Conservation (phyloP, 2,797 vertebrate genomes). For the Chanos chanos region DNA sequence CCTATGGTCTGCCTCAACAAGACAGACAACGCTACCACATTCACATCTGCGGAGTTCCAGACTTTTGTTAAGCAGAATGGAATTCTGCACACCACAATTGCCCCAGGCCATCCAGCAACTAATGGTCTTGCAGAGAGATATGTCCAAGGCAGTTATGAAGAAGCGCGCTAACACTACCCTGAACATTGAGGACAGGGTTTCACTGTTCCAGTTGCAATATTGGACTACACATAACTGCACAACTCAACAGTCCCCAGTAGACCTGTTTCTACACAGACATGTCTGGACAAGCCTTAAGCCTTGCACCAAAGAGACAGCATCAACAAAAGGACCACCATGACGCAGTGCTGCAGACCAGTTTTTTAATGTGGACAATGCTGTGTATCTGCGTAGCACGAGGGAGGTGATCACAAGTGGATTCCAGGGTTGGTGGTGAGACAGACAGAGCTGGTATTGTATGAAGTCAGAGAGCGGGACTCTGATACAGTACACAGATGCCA, state of each 20-base stretch:
- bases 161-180: background rate
- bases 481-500: background rate
- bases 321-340: conserved; percentile 16
- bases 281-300: background rate
- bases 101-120: no score
- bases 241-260: background rate
- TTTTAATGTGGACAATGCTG: background rate
- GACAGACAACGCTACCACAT: conserved; percentile 20
- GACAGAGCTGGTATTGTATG: background rate
- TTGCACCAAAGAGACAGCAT: background rate
- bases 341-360: background rate
- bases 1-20: conserved; percentile 22
- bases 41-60: conserved; percentile 23
- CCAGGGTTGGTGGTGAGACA: conserved; percentile 9
- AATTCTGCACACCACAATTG: conserved; percentile 1
- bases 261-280: conserved; percentile 10
- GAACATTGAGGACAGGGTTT: conserved; percentile 21
- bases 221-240: no score
- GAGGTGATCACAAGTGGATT: conserved; percentile 12
- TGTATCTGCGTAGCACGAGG: conserved; percentile 7
- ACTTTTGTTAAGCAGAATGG: conserved; percentile 10
- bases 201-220: no score
- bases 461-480: background rate
- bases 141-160: conserved; percentile 6
- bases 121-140: conserved; percentile 5